These are phyloP conservation scores for Odontophorus gujanensis DNA, from an alignment of 2,113 vertebrate species.

Conservation along the genomic window DNA sequence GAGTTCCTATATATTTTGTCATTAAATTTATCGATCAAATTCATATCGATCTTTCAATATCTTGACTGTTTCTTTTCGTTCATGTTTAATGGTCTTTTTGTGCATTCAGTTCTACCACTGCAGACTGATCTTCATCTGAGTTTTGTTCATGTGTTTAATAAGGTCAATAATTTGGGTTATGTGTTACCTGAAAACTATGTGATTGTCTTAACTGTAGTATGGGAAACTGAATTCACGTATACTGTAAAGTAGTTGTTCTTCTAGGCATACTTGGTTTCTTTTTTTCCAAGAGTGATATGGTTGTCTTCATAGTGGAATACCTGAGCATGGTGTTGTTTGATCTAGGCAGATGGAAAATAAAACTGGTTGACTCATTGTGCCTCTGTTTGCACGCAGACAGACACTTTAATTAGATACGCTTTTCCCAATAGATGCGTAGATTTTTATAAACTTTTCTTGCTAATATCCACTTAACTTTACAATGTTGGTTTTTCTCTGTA, in stretches of 20 bases:
- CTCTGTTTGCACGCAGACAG: not conserved
- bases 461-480: not conserved
- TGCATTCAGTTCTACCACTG: not conserved
- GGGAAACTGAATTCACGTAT: not conserved
- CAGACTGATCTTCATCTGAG: not conserved
- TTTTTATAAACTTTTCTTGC: not conserved
- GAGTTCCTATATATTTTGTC: not conserved
- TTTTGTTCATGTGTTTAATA: not conserved
- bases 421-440: not conserved
- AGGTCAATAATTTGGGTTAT: not conserved
- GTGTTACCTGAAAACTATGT: not conserved
- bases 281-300: not conserved
- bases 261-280: not conserved
- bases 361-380: not conserved
- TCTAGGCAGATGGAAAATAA: not conserved
- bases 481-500: not conserved
- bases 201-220: not conserved
- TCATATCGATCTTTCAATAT: accelerated
- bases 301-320: not conserved
- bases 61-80: not conserved
- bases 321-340: not conserved
- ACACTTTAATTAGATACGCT: not conserved
- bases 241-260: not conserved
- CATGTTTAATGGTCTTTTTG: not conserved
- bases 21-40: not conserved